Conservation (phyloP, 2,888 invertebrate species). For the Scaptomyza caliginosa region DNA sequence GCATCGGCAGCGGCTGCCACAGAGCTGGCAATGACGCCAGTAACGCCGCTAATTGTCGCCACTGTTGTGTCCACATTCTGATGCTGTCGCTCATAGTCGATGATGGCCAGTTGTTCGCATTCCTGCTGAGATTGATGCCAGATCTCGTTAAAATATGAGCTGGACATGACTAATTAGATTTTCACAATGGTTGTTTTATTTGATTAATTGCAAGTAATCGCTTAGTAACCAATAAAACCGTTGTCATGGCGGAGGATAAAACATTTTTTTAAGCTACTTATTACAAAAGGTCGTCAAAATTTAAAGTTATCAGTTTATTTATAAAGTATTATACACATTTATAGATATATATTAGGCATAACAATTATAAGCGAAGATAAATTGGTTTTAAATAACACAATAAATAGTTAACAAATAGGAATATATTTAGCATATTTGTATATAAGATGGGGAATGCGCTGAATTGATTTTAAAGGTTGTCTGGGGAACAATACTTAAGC, state of each 20-base stretch:
- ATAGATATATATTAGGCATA: conserved; percentile 22
- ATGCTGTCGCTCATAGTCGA: conserved; percentile 87
- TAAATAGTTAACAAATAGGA: conserved; percentile 69
- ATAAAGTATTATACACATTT: conserved; percentile 25
- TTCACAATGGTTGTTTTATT: conserved; percentile 5
- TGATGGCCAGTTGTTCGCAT: conserved; percentile 82
- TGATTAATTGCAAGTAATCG: background rate
- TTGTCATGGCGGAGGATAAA: conserved; percentile 32
- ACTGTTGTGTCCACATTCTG: conserved; percentile 84
- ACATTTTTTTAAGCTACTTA: no score
- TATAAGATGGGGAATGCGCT: conserved; percentile 18
- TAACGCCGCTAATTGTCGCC: conserved; percentile 84
- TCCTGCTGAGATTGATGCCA: conserved; percentile 87
- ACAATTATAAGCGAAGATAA: conserved; percentile 20
- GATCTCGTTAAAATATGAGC: conserved; percentile 88
- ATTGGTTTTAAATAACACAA: conserved; percentile 39
- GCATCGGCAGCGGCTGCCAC: conserved; percentile 83
- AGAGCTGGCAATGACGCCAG: conserved; percentile 79
- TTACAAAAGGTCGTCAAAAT: no score
- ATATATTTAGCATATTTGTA: conserved; percentile 11
- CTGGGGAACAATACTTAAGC: conserved; percentile 89
- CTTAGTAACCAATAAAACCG: conserved; percentile 3
- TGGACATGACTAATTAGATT: conserved; percentile 87
- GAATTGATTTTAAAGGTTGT: conserved; percentile 74
- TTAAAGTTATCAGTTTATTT: conserved; percentile 18